Evolutionary conservation across 2,888 invertebrate species (phyloP).

Genomic region (Clistopyga incitator): DNA sequence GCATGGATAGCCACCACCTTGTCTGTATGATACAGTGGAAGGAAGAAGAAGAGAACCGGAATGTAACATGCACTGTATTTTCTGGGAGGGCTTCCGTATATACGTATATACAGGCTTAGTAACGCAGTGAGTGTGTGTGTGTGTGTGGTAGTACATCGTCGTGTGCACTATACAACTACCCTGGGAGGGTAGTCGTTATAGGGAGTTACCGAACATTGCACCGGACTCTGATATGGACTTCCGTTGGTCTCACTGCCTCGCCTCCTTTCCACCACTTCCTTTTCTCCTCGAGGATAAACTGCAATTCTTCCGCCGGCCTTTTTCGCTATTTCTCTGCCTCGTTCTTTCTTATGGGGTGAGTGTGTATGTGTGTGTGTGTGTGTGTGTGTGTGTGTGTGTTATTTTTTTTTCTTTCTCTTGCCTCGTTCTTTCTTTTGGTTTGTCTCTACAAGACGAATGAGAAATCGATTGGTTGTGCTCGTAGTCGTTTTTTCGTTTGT

Average conservation of each 20-base stretch:
- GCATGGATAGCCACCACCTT: constrained; percentile 26
- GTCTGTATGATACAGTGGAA: constrained; percentile 22
- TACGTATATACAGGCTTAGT: no score
- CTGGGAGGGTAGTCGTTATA: constrained; percentile 12
- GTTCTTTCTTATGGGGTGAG: constrained; percentile 16
- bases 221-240: constrained; percentile 33
- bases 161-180: neutral
- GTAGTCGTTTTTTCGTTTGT: constrained; percentile 49
- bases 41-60: neutral
- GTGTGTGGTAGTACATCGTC: neutral
- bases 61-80: neutral
- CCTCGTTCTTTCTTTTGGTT: constrained; percentile 24
- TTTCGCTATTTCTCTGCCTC: constrained; percentile 16
- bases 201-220: constrained; percentile 22
- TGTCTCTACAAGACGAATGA: constrained; percentile 59
- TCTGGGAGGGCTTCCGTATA: neutral
- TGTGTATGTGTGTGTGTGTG: no score
- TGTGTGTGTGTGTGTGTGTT: no score
- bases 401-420: constrained; percentile 7
- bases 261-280: constrained; percentile 10
- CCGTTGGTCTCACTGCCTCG: neutral
- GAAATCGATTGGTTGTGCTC: constrained; percentile 52
- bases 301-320: constrained; percentile 38
- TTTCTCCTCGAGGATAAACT: constrained; percentile 34
- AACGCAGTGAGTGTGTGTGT: neutral